Base-by-base conservation (phyloP, 2,113 vertebrate species). In the Corvus moneduloides region DNA sequence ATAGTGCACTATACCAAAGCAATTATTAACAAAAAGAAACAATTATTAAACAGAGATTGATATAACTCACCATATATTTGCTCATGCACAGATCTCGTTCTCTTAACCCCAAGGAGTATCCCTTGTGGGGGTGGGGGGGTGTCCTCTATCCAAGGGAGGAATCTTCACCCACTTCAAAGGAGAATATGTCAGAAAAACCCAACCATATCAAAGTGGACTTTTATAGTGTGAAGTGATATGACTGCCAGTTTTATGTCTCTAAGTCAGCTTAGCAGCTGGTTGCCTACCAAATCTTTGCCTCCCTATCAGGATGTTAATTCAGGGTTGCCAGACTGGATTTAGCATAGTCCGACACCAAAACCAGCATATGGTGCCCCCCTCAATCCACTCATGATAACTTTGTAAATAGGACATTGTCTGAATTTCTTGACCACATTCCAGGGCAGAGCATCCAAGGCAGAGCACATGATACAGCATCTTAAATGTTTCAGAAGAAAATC, bases 61-160 rank as follows among this genome's bases (percentile, higher is more conserved):
- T 76, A 32, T 21, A 85, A 58, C 20, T 67, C 35, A 32, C 44
- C 4, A 4, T 12, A 55, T 17, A 9, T 58, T 76, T 67, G 23
- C 72, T 43, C 0, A 1, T 51, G 35, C 0, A 0, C 35, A 21
- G 35, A 35, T 43, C 35, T 75, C 4, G 4, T 49, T 49, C 16
- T 85, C 17, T 58, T 35, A 51, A 43, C 7, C 5, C 7, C 43
- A 24, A n/a, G 15, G 43, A 58, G 3, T 41, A 28, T 56, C 19
- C 16, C 19, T 22, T 39, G 39, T 39, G 39, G 39, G 39, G 39
- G 39, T 6, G 39, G 48, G 6, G 1, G 13, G 0, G 3, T 41
- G 39, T 58, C 4, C 16, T 22, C 35, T 41, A 43, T 5, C 24
- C 20, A 75, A 49, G 44, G 23, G 52, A 26, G 8, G 10, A 67